Evolutionary conservation across 2,113 vertebrate genomes (phyloP), one percentile per base, ranked within the genome.

Genomic region (Silurus glanis): DNA sequence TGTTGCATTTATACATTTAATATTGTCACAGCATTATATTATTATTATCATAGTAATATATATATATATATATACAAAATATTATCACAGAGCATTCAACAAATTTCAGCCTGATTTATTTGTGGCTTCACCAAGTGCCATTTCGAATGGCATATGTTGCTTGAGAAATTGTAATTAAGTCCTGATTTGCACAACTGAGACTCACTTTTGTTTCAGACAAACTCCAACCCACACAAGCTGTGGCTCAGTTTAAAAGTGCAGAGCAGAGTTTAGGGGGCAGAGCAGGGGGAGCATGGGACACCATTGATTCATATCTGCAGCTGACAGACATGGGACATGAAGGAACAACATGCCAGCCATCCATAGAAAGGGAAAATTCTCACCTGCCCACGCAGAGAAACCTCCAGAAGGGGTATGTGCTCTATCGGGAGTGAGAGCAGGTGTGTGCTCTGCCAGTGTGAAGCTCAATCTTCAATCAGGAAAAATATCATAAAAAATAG

Each of bases 301-400:
- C 71, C 75, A 45, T 49, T 88, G 89, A 88, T 71, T 90, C 85
- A 90, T 85, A 80, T 53, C 47, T 78, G 80, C 87, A 88, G 85
- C 85, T 88, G 83, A 83, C 85, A 87, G 71, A 87, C 83, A 80
- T 45, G 10, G 76, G 53, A 74, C 23, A 25, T 56, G 72, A 59
- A 61, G 25, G 78, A 53, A 56, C 75, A 62, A 72, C 64, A 80
- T 89, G 80, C 80, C 62, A 17, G 71, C 64, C 82, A 37, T 56
- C n/a, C 51, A 83, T 74, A 80, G 88, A 80, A 89, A 83, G 83
- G 28, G 71, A 71, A 87, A 87, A 83, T 82, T 72, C 72, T 85
- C 69, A 67, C 59, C 80, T 62, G 84, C 86, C 72, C 80, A 87
- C 56, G 47, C 79, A 75, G 53, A 53, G 72, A 89, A 85, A 80